Percentiles rank a stretch among this genome's conserved stretches.
phyloP scores from a whole-genome alignment of 2,797 vertebrate genomes.

The Kryptolebias ocellatus region DNA sequence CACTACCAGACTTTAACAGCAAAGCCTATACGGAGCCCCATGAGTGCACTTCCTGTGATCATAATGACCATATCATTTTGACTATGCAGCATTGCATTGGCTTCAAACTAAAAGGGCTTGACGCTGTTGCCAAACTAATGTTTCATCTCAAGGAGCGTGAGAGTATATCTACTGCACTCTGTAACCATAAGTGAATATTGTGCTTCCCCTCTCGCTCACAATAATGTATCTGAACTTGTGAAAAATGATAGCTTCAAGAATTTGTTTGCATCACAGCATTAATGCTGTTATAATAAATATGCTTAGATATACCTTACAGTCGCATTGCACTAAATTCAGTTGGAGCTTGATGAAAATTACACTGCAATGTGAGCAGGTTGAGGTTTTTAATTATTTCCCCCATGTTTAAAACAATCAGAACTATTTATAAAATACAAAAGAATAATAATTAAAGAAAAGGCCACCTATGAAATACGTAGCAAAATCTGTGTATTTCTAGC shows the following conservation, averaged over 20 bases:
- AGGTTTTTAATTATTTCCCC: background rate
- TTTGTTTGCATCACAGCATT: constrained; percentile 52
- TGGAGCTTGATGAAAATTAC: background rate
- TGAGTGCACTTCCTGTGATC: constrained; percentile 31
- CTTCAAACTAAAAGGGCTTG: constrained; percentile 64
- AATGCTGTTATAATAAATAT: constrained; percentile 1
- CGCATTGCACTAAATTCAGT: background rate
- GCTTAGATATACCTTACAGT: constrained; percentile 17
- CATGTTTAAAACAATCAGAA: constrained; percentile 3
- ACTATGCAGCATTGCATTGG: constrained; percentile 31
- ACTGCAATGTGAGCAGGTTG: constrained; percentile 1
- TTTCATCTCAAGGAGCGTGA: constrained; percentile 67
- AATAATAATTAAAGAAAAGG: background rate
- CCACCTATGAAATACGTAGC: background rate
- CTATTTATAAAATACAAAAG: constrained; percentile 1
- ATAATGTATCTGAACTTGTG: constrained; percentile 64
- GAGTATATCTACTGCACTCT: constrained; percentile 61
- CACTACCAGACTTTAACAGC: constrained; percentile 14
- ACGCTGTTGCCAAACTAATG: constrained; percentile 75
- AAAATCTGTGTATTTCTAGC: constrained; percentile 1
- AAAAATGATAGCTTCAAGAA: constrained; percentile 51
- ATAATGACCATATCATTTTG: constrained; percentile 25
- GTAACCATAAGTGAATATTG: constrained; percentile 58
- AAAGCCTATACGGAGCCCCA: background rate
- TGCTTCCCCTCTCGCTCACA: constrained; percentile 55